phyloP scores from a whole-genome alignment of 2,797 vertebrate species.

The Anniella stebbinsi region DNA sequence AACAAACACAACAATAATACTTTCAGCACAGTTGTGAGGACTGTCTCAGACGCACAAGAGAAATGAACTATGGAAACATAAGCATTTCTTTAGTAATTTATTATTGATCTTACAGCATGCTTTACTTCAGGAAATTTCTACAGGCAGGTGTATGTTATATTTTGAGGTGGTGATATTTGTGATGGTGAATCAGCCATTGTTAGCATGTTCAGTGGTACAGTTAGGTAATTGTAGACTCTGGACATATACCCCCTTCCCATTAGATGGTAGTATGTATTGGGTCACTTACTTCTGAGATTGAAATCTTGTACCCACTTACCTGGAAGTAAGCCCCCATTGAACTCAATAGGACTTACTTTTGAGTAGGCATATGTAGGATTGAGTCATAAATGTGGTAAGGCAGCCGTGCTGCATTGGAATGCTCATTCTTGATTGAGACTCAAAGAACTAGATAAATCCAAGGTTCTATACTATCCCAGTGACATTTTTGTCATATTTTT shows the following conservation, averaged over 20 bases:
- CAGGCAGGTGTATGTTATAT: not conserved
- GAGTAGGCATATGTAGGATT: too few species aligned
- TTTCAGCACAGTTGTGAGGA: slow-evolving; percentile 38
- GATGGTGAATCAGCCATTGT: not conserved
- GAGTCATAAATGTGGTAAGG: not conserved
- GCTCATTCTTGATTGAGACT: not conserved
- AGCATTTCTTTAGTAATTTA: slow-evolving; percentile 4
- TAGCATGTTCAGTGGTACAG: not conserved
- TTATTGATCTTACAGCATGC: not conserved
- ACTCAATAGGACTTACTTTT: too few species aligned
- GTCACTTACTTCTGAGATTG: not conserved
- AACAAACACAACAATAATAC: too few species aligned
- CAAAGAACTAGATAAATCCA: not conserved
- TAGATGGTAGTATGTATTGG: not conserved
- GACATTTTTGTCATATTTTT: not conserved
- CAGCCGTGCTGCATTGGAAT: not conserved
- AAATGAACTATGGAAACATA: not conserved
- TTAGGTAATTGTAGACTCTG: not conserved
- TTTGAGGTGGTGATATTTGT: not conserved
- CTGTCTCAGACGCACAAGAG: not conserved
- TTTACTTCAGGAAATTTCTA: slow-evolving; percentile 42
- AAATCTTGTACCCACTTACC: not conserved
- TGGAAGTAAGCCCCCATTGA: too few species aligned
- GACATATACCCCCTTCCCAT: not conserved
- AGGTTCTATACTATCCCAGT: not conserved